phyloP scores from a whole-genome alignment of 2,113 vertebrate genomes.

The Phyllopteryx taeniolatus region DNA sequence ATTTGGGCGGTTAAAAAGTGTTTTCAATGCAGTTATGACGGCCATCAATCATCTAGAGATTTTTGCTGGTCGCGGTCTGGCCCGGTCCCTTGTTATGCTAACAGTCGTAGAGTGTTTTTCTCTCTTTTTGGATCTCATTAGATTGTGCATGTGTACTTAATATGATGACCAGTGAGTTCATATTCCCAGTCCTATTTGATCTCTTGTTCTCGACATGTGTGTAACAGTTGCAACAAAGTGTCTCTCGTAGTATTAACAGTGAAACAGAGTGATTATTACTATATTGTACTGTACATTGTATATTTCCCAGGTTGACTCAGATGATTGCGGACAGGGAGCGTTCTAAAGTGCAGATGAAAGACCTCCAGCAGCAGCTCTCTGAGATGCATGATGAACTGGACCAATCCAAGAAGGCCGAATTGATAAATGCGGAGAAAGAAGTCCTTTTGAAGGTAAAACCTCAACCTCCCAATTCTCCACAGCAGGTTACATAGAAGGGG shows the following conservation, averaged over 20 bases:
- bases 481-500: not conserved
- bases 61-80: too few relatives aligned
- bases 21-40: too few relatives aligned
- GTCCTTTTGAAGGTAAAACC: conserved; percentile 57
- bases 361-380: conserved; percentile 93
- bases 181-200: too few relatives aligned
- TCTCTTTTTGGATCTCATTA: too few relatives aligned
- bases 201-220: too few relatives aligned
- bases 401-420: conserved; percentile 57
- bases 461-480: not conserved
- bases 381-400: conserved; percentile 97
- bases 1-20: too few relatives aligned
- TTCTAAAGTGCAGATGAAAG: conserved; percentile 85
- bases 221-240: too few relatives aligned
- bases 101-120: too few relatives aligned
- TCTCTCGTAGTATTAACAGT: too few relatives aligned
- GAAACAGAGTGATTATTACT: too few relatives aligned
- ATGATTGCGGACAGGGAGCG: conserved; percentile 86
- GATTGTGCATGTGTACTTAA: not conserved
- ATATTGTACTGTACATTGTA: not conserved
- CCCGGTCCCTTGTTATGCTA: too few relatives aligned
- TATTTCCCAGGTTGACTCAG: conserved; percentile 78
- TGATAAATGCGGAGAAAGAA: conserved; percentile 52
- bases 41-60: too few relatives aligned
- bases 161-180: not conserved